Conservation (phyloP, 2,888 invertebrate genomes). For the Tachina grossa region DNA sequence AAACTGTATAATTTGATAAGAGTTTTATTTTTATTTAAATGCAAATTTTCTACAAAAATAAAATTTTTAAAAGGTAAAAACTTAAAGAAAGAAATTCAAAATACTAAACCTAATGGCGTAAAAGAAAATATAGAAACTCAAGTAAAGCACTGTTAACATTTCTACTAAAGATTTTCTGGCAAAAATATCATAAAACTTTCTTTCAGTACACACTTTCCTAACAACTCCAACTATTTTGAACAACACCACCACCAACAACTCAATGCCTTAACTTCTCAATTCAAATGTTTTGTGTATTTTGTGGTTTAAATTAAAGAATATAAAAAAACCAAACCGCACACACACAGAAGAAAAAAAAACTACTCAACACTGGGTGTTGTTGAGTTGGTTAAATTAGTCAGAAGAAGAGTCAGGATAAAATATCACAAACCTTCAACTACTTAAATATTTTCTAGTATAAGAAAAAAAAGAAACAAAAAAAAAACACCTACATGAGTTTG, state of each 20-base stretch:
- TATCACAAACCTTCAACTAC: constrained; percentile 18
- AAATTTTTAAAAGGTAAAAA: background rate
- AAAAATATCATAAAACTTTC: background rate
- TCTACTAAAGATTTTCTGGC: background rate
- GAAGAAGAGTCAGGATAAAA: constrained; percentile 45
- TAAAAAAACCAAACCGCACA: constrained; percentile 33
- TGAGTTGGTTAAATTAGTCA: constrained; percentile 67
- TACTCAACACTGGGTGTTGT: constrained; percentile 31
- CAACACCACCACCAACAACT: constrained; percentile 9
- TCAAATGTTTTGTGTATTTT: constrained; percentile 49
- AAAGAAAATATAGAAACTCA: too few relatives aligned
- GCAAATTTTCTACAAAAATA: too few relatives aligned
- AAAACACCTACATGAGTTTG: background rate
- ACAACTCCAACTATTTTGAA: background rate
- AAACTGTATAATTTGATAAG: too few relatives aligned
- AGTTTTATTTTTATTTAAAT: too few relatives aligned
- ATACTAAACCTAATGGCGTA: too few relatives aligned
- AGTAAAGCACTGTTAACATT: too few relatives aligned
- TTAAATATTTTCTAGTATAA: constrained; percentile 19
- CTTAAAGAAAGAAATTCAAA: too few relatives aligned
- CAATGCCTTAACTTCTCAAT: constrained; percentile 53
- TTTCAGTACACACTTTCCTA: constrained; percentile 8
- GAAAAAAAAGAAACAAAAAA: background rate
- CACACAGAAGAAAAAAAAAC: constrained; percentile 10
- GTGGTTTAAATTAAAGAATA: constrained; percentile 42